Evolutionary conservation across 2,797 vertebrate species (phyloP).

Genomic region (Parauchenoglanis ngamensis): DNA sequence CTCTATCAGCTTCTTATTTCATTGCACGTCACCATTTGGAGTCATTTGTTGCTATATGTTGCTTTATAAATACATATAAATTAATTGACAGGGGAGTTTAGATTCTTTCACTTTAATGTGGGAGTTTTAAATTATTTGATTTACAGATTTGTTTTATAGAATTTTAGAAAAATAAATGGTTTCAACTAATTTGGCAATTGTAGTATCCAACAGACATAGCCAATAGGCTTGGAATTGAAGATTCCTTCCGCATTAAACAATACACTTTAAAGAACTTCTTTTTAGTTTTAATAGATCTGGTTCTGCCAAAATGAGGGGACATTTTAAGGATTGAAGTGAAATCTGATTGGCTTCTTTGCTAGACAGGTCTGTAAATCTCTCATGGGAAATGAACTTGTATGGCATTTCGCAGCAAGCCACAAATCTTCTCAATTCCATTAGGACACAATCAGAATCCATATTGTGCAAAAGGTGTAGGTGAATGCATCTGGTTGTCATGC

Average conservation of each 20-base stretch:
- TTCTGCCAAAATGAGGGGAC: not conserved
- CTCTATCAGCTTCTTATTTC: not conserved
- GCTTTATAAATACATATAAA: not conserved
- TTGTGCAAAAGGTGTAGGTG: not conserved
- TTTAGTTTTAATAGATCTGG: not conserved
- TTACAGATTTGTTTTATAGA: not conserved
- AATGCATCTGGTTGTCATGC: not conserved
- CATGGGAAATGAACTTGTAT: not conserved
- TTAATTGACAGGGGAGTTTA: not conserved
- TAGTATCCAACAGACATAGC: not conserved
- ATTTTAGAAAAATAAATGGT: not conserved
- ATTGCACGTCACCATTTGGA: not conserved
- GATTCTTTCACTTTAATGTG: not conserved
- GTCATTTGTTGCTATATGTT: not conserved
- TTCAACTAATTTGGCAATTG: not conserved
- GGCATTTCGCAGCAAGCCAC: not conserved
- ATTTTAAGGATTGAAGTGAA: not conserved
- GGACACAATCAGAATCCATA: not conserved
- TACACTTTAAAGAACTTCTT: not conserved
- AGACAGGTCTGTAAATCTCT: not conserved
- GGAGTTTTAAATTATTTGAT: not conserved
- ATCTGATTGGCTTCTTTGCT: not conserved
- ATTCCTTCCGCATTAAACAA: not conserved
- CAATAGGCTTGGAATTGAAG: not conserved
- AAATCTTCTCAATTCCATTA: slow-evolving; percentile 1